Conservation (phyloP, 1,140 invertebrate species). For the Eumeta japonica region DNA sequence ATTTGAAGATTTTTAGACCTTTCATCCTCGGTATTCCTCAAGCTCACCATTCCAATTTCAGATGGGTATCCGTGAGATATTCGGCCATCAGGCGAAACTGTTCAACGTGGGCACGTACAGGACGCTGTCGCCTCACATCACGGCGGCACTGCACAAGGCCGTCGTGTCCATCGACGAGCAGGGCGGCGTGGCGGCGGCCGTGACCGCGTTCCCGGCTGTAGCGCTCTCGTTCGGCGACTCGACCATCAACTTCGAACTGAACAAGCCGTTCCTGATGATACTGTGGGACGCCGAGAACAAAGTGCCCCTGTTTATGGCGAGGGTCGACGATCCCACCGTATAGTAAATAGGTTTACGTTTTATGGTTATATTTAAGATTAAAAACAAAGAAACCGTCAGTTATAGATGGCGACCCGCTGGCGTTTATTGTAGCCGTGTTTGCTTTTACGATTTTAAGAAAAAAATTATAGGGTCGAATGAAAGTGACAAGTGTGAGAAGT, state of each 20-base stretch:
- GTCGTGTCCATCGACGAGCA: conserved; percentile 71
- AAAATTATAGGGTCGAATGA: no score
- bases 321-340: conserved; percentile 37
- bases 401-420: no score
- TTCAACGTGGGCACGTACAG: conserved; percentile 31
- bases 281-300: conserved; percentile 37
- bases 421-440: no score
- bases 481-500: no score
- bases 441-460: no score
- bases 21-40: no score
- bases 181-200: conserved; percentile 69
- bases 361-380: no score
- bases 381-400: no score
- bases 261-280: conserved; percentile 67
- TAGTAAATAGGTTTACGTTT: conserved; percentile 1
- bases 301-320: conserved; percentile 47
- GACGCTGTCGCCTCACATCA: conserved; percentile 48
- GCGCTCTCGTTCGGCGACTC: conserved; percentile 60
- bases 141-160: conserved; percentile 67
- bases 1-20: no score
- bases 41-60: no score
- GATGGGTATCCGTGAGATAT: conserved; percentile 66
- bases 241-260: conserved; percentile 52
- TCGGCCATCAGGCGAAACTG: conserved; percentile 60
- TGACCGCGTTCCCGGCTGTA: conserved; percentile 60